Conservation (phyloP, 2,113 vertebrate species). For the Elachura formosa region DNA sequence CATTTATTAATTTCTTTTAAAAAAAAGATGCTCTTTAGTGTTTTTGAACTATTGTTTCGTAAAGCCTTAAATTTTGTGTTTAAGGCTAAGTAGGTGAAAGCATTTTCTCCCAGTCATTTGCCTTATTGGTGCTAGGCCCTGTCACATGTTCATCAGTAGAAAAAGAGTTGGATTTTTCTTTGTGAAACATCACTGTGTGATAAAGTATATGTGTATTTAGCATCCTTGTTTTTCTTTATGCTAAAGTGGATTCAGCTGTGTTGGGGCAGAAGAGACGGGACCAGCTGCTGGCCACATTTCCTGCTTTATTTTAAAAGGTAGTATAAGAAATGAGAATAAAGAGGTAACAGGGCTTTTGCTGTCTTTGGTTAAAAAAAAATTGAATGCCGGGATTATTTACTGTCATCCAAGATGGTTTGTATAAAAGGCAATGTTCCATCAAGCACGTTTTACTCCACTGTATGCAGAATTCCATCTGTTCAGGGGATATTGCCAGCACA, state of each 20-base stretch:
- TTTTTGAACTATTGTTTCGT: neutral
- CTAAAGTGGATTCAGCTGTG: conserved; percentile 98
- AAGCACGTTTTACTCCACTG: neutral
- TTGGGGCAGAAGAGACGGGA: conserved; percentile 96
- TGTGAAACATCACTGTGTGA: conserved; percentile 88
- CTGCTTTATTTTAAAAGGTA: conserved; percentile 98
- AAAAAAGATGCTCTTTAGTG: neutral
- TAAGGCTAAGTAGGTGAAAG: conserved; percentile 20
- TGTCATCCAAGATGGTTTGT: conserved; percentile 23
- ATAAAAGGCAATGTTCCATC: neutral
- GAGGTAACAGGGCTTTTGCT: conserved; percentile 82
- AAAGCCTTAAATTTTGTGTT: conserved; percentile 47
- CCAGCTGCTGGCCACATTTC: conserved; percentile 93
- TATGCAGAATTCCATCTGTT: conserved; percentile 3
- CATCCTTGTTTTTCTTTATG: conserved; percentile 98
- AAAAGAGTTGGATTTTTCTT: conserved; percentile 74
- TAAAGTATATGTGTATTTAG: conserved; percentile 93
- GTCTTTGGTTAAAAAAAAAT: conserved; percentile 55
- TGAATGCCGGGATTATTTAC: conserved; percentile 62
- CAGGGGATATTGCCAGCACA: neutral
- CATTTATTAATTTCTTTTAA: neutral
- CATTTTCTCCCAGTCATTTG: neutral
- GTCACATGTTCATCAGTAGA: neutral
- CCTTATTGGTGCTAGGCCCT: neutral
- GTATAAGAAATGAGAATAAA: conserved; percentile 88